A percentile compares a stretch with the other conserved stretches of the same genome.
These are phyloP conservation scores for Typhlichthys subterraneus DNA, from an alignment of 2,797 vertebrate species.

Conservation along the genomic window DNA sequence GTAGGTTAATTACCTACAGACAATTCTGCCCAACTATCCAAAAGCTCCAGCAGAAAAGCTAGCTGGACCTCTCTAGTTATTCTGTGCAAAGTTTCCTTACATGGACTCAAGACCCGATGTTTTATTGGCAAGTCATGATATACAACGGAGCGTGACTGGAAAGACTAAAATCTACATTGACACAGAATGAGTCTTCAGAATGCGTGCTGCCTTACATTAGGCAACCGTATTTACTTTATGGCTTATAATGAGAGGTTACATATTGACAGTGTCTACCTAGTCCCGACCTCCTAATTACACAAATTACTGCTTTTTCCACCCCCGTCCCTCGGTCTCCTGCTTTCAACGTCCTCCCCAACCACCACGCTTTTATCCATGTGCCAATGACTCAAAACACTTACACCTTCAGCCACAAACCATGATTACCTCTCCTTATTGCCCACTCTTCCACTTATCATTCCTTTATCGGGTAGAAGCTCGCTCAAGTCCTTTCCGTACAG, in stretches of 20 bases:
- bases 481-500: no score
- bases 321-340: conserved; percentile 10
- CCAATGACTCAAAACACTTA: conserved; percentile 49
- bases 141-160: conserved; percentile 56
- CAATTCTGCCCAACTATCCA: conserved; percentile 7
- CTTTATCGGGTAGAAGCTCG: no score
- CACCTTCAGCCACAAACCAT: conserved; percentile 49
- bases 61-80: conserved; percentile 49
- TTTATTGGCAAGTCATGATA: conserved; percentile 74
- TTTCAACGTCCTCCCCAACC: conserved; percentile 20
- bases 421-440: conserved; percentile 11
- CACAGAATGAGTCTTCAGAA: conserved; percentile 65
- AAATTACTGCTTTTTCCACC: conserved; percentile 76
- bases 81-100: conserved; percentile 47
- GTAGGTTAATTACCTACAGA: no score
- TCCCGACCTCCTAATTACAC: conserved; percentile 77
- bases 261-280: conserved; percentile 80
- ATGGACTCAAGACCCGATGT: conserved; percentile 59
- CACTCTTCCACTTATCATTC: neutral
- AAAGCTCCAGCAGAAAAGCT: conserved; percentile 29
- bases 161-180: conserved; percentile 73
- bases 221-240: conserved; percentile 69
- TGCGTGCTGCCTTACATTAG: conserved; percentile 71
- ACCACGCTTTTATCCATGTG: conserved; percentile 16
- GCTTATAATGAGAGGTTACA: conserved; percentile 80